phyloP scores from a whole-genome alignment of 1,140 invertebrate genomes.

The Orius laevigatus region DNA sequence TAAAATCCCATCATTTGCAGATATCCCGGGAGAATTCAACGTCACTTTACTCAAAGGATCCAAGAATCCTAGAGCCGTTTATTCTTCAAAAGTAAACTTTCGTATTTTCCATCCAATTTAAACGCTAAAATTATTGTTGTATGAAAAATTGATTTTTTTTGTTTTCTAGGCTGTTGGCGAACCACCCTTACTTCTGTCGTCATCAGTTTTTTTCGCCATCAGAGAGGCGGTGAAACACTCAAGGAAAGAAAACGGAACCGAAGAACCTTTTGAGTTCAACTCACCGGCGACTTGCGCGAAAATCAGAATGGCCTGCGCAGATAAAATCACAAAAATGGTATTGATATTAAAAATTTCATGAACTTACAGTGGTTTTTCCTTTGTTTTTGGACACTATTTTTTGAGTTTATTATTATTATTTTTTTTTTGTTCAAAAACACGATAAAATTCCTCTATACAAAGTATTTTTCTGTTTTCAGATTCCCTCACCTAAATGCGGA shows the following conservation, averaged over 20 bases:
- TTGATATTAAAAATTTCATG: no score
- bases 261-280: constrained; percentile 53
- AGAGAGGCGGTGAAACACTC: constrained; percentile 73
- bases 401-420: no score
- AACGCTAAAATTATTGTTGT: neutral
- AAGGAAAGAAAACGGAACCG: constrained; percentile 45
- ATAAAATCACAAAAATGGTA: constrained; percentile 45
- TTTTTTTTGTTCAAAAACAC: no score
- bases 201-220: constrained; percentile 70
- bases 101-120: neutral
- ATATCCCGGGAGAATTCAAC: constrained; percentile 83
- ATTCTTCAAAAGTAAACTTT: constrained; percentile 71
- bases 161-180: constrained; percentile 71
- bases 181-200: constrained; percentile 79
- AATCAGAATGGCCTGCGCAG: constrained; percentile 78
- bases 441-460: no score
- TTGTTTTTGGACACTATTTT: no score
- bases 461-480: no score
- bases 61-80: constrained; percentile 76
- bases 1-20: constrained; percentile 78
- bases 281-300: constrained; percentile 75
- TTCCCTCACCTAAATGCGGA: no score
- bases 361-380: no score
- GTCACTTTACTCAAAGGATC: constrained; percentile 77
- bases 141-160: neutral